These are phyloP conservation scores for Drosophila triauraria DNA, from an alignment of 1,140 invertebrate species.

Conservation along the genomic window DNA sequence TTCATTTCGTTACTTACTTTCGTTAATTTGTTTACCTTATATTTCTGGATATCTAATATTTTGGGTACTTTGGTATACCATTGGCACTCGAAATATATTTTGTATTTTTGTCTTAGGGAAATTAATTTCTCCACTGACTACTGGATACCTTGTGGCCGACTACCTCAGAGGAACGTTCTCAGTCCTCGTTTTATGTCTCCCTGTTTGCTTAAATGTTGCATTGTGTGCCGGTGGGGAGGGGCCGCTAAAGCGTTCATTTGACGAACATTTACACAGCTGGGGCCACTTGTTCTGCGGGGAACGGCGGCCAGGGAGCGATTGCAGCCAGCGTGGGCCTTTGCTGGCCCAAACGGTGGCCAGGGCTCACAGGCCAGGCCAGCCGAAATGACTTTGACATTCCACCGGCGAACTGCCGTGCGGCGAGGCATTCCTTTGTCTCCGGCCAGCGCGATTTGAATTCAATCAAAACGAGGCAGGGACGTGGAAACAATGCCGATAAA, in stretches of 20 bases:
- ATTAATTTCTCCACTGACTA: background rate
- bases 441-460: constrained; percentile 81
- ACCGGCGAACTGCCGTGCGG: constrained; percentile 22
- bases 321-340: constrained; percentile 31
- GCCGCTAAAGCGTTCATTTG: constrained; percentile 79
- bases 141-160: constrained; percentile 7
- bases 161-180: background rate
- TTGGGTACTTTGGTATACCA: too few relatives aligned
- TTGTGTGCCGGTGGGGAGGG: constrained; percentile 56
- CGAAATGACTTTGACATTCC: constrained; percentile 83
- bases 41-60: too few relatives aligned
- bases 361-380: constrained; percentile 31
- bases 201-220: constrained; percentile 82
- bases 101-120: background rate
- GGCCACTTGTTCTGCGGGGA: constrained; percentile 61
- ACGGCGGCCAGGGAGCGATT: background rate
- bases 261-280: constrained; percentile 76
- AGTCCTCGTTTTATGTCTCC: constrained; percentile 18
- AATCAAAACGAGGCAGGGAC: constrained; percentile 75
- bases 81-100: background rate
- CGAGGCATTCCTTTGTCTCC: constrained; percentile 52
- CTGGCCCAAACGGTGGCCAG: constrained; percentile 20
- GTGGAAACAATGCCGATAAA: constrained; percentile 69
- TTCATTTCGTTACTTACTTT: too few relatives aligned
- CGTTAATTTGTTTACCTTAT: too few relatives aligned